Percentiles rank a stretch among this genome's conserved stretches.
Conservation (phyloP, 1,140 invertebrate genomes). For the Drosophila bifasciata region DNA sequence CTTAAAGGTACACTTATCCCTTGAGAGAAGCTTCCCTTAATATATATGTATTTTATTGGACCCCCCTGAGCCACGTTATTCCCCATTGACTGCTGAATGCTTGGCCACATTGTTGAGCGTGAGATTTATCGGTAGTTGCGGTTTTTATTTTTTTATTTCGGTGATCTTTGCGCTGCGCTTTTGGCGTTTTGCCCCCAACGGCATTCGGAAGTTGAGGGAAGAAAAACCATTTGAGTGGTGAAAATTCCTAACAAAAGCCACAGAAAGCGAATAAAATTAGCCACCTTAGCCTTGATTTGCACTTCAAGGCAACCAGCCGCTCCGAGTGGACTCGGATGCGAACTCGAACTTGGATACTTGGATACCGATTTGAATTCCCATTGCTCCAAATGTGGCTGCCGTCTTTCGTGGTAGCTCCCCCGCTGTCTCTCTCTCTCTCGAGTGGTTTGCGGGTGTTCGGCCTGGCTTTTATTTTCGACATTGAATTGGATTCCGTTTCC, state of each 20-base stretch:
- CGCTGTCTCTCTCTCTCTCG: not conserved
- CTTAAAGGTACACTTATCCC: no score
- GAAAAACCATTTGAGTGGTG: conserved; percentile 36
- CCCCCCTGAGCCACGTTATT: not conserved
- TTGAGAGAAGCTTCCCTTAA: no score
- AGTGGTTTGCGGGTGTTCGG: conserved; percentile 17
- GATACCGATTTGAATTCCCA: conserved; percentile 56
- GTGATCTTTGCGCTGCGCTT: conserved; percentile 28
- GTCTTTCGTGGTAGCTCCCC: conserved; percentile 12
- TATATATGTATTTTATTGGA: not conserved
- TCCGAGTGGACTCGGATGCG: conserved; percentile 18
- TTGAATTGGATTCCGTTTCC: conserved; percentile 49
- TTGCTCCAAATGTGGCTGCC: conserved; percentile 27
- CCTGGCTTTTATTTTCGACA: conserved; percentile 20
- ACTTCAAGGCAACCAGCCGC: conserved; percentile 37
- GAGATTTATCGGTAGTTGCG: conserved; percentile 53
- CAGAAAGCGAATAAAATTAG: conserved; percentile 15
- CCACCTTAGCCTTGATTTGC: conserved; percentile 31
- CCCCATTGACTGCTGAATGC: conserved; percentile 3
- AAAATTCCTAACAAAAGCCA: conserved; percentile 3
- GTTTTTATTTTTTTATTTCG: conserved; percentile 45
- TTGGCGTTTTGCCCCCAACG: conserved; percentile 36
- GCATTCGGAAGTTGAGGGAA: conserved; percentile 55
- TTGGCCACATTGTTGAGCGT: conserved; percentile 57
- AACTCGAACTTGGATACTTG: conserved; percentile 50